A percentile compares a stretch with the other conserved stretches of the same genome.
Evolutionary conservation across 2,888 invertebrate species (phyloP).

Genomic region (Agrochola litura): DNA sequence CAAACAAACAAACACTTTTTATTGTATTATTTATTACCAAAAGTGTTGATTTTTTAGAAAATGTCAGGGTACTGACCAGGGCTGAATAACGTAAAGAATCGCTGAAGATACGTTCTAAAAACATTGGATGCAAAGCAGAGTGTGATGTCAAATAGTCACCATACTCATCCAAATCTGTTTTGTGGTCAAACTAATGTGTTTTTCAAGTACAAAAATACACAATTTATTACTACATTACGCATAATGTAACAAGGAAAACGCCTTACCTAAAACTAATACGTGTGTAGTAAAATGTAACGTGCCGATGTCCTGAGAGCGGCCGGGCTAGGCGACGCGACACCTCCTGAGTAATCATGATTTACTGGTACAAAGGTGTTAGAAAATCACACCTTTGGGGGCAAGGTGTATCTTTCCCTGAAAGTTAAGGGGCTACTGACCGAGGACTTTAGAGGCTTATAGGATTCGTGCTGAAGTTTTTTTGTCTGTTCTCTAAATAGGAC

Average conservation of each 20-base stretch:
- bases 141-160: neutral
- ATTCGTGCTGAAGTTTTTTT: neutral
- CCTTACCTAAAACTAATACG: constrained; percentile 27
- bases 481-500: neutral
- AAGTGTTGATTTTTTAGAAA: too few relatives aligned
- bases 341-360: constrained; percentile 49
- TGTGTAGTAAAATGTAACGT: constrained; percentile 20
- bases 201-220: constrained; percentile 14
- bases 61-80: too few relatives aligned
- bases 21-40: too few relatives aligned
- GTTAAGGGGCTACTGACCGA: neutral
- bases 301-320: constrained; percentile 6
- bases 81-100: neutral
- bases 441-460: neutral
- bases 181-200: constrained; percentile 25
- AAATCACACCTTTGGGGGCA: constrained; percentile 28
- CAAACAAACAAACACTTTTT: too few relatives aligned
- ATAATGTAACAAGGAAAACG: constrained; percentile 43
- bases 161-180: neutral
- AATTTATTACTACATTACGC: constrained; percentile 37
- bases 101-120: neutral
- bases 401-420: neutral
- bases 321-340: constrained; percentile 18
- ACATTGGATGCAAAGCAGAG: neutral
- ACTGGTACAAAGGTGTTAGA: constrained; percentile 46